Percentiles rank a stretch among this genome's conserved stretches.
These are phyloP conservation scores for Sphyrna mokarran DNA, from an alignment of 2,113 vertebrate genomes.

Conservation along the genomic window DNA sequence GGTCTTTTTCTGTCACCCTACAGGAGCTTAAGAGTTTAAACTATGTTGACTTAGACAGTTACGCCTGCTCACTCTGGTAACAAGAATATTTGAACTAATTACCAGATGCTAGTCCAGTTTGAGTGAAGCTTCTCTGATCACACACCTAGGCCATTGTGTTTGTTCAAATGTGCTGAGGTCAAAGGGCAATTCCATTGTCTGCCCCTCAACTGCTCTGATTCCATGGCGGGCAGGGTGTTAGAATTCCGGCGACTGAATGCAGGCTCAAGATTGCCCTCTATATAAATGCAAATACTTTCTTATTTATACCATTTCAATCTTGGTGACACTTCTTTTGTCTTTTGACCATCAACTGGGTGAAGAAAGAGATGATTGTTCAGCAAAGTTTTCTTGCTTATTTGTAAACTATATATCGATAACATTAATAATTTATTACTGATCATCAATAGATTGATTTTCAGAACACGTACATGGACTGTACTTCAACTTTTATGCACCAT, in stretches of 20 bases:
- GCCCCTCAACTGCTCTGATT: too few species aligned
- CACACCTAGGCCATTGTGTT: neutral
- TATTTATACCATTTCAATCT: neutral
- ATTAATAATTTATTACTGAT: slow-evolving; percentile 48
- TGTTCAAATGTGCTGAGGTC: neutral
- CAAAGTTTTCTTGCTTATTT: neutral
- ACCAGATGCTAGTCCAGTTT: neutral
- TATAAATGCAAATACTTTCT: neutral
- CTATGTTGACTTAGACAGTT: neutral
- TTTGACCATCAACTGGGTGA: neutral
- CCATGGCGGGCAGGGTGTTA: too few species aligned
- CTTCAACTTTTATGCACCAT: slow-evolving; percentile 49
- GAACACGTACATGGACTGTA: slow-evolving; percentile 67
- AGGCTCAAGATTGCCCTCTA: too few species aligned
- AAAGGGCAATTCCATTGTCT: too few species aligned
- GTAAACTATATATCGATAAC: neutral
- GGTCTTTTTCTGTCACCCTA: neutral
- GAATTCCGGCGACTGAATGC: too few species aligned
- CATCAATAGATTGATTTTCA: slow-evolving; percentile 69
- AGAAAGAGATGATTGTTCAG: neutral
- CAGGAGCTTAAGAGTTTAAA: neutral
- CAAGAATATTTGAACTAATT: neutral
- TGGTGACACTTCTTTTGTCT: neutral
- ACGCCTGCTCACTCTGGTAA: neutral
- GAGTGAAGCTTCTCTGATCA: neutral